phyloP scores from a whole-genome alignment of 2,797 vertebrate genomes.

The Cebuella pygmaea region DNA sequence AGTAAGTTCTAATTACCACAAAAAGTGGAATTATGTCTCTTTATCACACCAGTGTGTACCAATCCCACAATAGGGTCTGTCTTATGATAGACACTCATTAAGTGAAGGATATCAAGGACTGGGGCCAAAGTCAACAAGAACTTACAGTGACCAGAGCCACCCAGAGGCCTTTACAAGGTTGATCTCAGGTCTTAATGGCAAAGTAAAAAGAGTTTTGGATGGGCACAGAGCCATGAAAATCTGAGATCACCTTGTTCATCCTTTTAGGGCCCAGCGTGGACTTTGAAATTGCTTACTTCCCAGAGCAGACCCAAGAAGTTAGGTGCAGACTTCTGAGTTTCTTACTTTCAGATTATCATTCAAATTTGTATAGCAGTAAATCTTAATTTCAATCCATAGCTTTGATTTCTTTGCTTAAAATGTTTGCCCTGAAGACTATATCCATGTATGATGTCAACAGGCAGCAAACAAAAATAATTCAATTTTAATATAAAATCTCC shows the following conservation, averaged over 20 bases:
- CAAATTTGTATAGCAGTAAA: neutral
- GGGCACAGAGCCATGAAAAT: neutral
- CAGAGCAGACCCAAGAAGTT: neutral
- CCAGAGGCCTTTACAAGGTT: neutral
- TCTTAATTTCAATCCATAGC: neutral
- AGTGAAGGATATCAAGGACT: neutral
- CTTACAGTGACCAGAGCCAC: neutral
- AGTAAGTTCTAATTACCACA: neutral
- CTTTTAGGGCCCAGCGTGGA: neutral
- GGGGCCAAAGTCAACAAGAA: neutral
- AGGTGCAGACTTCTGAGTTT: neutral
- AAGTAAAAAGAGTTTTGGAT: neutral
- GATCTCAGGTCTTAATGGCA: neutral
- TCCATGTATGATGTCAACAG: neutral
- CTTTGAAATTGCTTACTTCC: neutral
- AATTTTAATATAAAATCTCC: neutral
- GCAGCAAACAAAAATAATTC: neutral
- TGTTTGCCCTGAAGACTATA: neutral
- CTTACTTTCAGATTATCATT: neutral
- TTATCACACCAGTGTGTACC: neutral
- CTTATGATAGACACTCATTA: neutral
- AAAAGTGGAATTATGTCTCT: neutral
- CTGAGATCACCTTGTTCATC: neutral
- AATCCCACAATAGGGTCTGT: neutral
- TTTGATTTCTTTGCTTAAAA: constrained; percentile 40